These are phyloP conservation scores for Aphaenogaster floridana DNA, from an alignment of 1,140 invertebrate genomes.

Conservation along the genomic window DNA sequence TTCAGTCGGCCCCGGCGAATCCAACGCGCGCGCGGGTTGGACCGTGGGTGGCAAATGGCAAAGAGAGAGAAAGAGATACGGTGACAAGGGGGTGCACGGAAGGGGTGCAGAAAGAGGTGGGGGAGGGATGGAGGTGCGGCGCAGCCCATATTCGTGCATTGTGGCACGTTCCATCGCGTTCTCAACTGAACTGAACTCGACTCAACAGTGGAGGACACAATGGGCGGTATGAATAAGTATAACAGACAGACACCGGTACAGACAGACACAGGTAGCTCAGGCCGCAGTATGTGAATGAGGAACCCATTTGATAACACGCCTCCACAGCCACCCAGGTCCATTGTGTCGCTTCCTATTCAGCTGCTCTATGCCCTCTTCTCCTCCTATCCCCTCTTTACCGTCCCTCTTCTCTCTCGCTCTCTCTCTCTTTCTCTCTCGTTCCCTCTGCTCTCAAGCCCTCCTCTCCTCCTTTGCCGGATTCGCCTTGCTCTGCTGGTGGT, in stretches of 20 bases:
- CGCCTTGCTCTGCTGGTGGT: slow-evolving; percentile 42
- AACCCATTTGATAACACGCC: slow-evolving; percentile 87
- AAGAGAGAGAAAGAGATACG: slow-evolving; percentile 65
- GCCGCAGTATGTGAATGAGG: slow-evolving; percentile 87
- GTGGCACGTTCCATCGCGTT: slow-evolving; percentile 87
- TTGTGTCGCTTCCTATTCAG: slow-evolving; percentile 87
- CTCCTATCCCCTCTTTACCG: slow-evolving; percentile 71
- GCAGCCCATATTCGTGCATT: slow-evolving; percentile 86
- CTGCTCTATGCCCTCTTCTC: slow-evolving; percentile 84
- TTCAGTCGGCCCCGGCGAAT: slow-evolving; percentile 77
- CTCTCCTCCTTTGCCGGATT: slow-evolving; percentile 43
- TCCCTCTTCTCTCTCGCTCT: slow-evolving; percentile 63
- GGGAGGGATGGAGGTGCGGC: slow-evolving; percentile 68
- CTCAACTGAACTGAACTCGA: slow-evolving; percentile 87
- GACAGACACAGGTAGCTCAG: slow-evolving; percentile 86
- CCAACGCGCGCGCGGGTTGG: slow-evolving; percentile 69
- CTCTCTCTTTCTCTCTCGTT: slow-evolving; percentile 64
- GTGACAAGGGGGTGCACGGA: slow-evolving; percentile 48
- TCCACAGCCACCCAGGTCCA: slow-evolving; percentile 86
- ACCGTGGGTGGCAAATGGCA: slow-evolving; percentile 78
- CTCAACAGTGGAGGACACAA: slow-evolving; percentile 85
- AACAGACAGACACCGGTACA: slow-evolving; percentile 87
- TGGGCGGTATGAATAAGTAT: slow-evolving; percentile 87
- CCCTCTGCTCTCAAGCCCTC: slow-evolving; percentile 26
- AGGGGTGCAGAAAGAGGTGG: slow-evolving; percentile 56